phyloP scores from a whole-genome alignment of 2,888 invertebrate genomes.

The Cepaea hortensis region DNA sequence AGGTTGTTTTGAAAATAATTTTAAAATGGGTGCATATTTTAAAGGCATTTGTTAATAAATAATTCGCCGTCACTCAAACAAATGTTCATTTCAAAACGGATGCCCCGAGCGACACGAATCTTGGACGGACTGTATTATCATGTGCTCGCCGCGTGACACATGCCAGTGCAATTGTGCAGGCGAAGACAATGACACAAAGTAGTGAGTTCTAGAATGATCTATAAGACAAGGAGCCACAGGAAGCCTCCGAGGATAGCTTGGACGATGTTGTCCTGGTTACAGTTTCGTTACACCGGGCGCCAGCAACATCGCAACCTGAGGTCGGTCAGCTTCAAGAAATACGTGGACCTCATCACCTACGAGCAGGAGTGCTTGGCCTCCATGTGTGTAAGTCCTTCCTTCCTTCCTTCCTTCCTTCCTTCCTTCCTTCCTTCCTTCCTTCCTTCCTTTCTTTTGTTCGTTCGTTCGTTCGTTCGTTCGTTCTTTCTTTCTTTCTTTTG shows the following conservation, averaged over 20 bases:
- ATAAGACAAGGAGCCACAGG: slow-evolving; percentile 9
- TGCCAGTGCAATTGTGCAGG: too few species aligned
- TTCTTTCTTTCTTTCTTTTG: slow-evolving; percentile 11
- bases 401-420: neutral
- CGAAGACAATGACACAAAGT: neutral
- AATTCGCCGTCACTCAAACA: too few species aligned
- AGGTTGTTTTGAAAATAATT: too few species aligned
- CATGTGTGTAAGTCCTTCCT: slow-evolving; percentile 58
- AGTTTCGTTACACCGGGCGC: slow-evolving; percentile 60
- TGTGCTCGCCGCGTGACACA: too few species aligned
- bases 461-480: too few species aligned
- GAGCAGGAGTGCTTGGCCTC: slow-evolving; percentile 63
- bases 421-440: slow-evolving; percentile 17
- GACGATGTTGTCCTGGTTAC: slow-evolving; percentile 70
- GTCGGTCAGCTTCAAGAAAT: slow-evolving; percentile 73
- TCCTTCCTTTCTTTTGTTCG: too few species aligned
- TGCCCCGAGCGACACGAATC: too few species aligned
- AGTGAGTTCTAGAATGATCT: slow-evolving; percentile 29
- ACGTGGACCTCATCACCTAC: slow-evolving; percentile 72
- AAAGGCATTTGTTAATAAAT: too few species aligned
- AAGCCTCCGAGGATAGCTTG: slow-evolving; percentile 35
- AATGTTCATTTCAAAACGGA: too few species aligned
- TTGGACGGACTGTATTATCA: too few species aligned
- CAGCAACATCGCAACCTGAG: slow-evolving; percentile 61
- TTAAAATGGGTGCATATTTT: too few species aligned